These are phyloP conservation scores for Endotricha flammealis DNA, from an alignment of 2,888 invertebrate genomes.

Conservation along the genomic window DNA sequence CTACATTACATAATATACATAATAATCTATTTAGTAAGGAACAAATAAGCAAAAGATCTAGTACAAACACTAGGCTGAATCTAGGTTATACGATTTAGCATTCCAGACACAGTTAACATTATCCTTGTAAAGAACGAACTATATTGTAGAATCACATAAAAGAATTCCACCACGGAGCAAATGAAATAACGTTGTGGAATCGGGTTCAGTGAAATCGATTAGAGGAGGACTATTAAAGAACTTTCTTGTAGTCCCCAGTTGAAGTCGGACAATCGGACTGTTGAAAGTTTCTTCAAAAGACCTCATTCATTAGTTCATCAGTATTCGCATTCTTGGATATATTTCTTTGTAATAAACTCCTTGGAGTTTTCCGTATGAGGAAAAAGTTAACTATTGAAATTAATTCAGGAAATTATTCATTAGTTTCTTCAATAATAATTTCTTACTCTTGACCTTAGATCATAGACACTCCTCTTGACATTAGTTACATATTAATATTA, in stretches of 20 bases:
- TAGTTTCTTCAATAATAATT: too few species aligned
- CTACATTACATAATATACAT: too few species aligned
- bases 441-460: too few species aligned
- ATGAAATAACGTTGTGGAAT: constrained; percentile 2
- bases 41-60: too few species aligned
- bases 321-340: neutral
- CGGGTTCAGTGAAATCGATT: neutral
- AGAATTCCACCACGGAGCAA: neutral
- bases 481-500: too few species aligned
- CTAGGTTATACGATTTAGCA: neutral
- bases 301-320: neutral
- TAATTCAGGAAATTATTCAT: too few species aligned
- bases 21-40: too few species aligned
- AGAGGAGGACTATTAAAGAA: neutral
- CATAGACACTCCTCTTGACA: too few species aligned
- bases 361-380: neutral
- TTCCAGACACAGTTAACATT: too few species aligned
- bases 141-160: neutral
- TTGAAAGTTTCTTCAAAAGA: constrained; percentile 1
- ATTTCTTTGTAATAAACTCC: constrained; percentile 1
- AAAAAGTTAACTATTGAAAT: too few species aligned
- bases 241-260: neutral
- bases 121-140: neutral
- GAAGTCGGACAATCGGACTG: neutral
- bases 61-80: neutral